These are phyloP conservation scores for Mormyrus hasselquistii DNA, from an alignment of 2,797 vertebrate species.

Conservation along the genomic window DNA sequence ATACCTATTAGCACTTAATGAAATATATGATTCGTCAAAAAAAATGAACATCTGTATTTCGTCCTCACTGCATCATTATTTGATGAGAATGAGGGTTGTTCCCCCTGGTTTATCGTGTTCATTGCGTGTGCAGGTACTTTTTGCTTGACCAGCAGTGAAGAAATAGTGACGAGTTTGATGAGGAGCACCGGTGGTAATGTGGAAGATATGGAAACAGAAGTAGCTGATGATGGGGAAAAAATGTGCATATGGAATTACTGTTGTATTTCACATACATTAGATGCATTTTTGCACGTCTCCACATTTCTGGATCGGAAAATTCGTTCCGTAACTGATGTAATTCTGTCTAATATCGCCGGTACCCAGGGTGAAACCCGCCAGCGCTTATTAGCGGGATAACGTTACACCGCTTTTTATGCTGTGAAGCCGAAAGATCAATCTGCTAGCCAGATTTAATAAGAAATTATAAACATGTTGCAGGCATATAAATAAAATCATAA, in stretches of 20 bases:
- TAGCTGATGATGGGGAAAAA: background rate
- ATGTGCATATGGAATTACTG: background rate
- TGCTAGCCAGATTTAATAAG: background rate
- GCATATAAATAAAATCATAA: background rate
- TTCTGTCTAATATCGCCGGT: too few relatives aligned
- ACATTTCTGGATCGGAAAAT: background rate
- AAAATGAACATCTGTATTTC: background rate
- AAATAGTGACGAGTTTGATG: too few relatives aligned
- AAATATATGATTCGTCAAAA: too few relatives aligned
- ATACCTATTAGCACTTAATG: too few relatives aligned
- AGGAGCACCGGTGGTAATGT: background rate
- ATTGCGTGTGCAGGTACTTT: too few relatives aligned
- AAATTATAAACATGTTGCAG: background rate
- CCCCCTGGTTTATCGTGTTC: background rate
- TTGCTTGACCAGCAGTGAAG: too few relatives aligned
- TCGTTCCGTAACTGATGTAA: background rate
- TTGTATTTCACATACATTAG: background rate
- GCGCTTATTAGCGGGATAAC: background rate
- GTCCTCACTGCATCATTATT: background rate
- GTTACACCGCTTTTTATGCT: background rate
- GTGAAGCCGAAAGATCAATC: background rate
- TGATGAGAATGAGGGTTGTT: background rate
- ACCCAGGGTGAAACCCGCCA: background rate
- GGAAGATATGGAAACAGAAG: background rate
- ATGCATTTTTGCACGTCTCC: background rate